A percentile compares a stretch with the other conserved stretches of the same genome.
Conservation (phyloP, 2,888 invertebrate genomes). For the Orthosia incerta region DNA sequence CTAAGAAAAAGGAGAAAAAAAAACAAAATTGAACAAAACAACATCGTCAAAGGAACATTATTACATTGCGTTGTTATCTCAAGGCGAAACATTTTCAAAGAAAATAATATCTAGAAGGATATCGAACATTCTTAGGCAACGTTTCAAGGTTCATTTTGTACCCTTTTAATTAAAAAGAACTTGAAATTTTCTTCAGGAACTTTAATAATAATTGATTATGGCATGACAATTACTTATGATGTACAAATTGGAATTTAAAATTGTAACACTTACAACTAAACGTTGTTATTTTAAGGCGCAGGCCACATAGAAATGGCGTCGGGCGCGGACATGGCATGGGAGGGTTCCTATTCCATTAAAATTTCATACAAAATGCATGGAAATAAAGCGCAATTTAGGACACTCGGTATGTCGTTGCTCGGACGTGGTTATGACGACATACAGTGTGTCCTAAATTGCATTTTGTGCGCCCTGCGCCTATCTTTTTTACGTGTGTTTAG, state of each 20-base stretch:
- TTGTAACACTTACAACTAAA: not conserved
- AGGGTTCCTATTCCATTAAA: no score
- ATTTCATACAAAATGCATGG: no score
- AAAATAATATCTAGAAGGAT: constrained; percentile 40
- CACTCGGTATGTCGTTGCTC: no score
- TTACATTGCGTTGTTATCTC: constrained; percentile 51
- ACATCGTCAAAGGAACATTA: constrained; percentile 52
- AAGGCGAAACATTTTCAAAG: constrained; percentile 47
- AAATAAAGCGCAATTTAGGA: no score
- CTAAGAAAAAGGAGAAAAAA: constrained; percentile 17
- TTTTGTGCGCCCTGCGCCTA: no score
- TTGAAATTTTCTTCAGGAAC: not conserved
- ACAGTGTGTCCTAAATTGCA: no score
- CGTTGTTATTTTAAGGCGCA: not conserved
- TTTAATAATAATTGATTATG: not conserved
- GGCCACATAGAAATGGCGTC: no score
- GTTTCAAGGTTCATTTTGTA: constrained; percentile 30
- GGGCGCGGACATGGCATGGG: no score
- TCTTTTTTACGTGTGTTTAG: not conserved
- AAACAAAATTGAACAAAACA: constrained; percentile 44
- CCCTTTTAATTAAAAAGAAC: constrained; percentile 36
- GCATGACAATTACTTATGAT: not conserved
- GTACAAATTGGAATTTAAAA: not conserved
- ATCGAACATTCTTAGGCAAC: constrained; percentile 26
- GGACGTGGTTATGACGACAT: no score